A percentile compares a stretch with the other conserved stretches of the same genome.
These are phyloP conservation scores for Papilio protenor DNA, from an alignment of 2,888 invertebrate genomes.

Conservation along the genomic window DNA sequence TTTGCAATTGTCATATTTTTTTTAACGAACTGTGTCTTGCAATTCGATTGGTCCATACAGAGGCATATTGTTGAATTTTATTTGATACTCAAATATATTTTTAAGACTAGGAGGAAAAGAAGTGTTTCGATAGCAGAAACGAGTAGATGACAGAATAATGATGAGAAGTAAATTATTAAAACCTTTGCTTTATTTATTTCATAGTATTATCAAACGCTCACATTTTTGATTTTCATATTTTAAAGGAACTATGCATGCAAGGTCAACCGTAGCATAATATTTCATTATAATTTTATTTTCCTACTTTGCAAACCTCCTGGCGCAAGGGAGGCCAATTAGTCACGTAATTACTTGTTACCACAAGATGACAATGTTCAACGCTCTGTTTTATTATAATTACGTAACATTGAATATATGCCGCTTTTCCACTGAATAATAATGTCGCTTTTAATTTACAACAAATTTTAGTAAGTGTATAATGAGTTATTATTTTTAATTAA, in stretches of 20 bases:
- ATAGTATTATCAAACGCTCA: neutral
- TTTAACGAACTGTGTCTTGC: neutral
- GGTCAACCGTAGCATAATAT: neutral
- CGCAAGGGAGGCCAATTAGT: constrained; percentile 5
- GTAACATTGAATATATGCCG: neutral
- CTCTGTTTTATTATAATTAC: constrained; percentile 31
- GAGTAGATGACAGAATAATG: too few species aligned
- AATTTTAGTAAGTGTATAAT: neutral
- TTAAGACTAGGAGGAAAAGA: too few species aligned
- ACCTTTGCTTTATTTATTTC: too few species aligned
- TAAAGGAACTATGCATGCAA: neutral
- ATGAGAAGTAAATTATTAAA: too few species aligned
- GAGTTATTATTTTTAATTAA: neutral
- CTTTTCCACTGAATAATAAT: neutral
- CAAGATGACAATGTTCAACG: constrained; percentile 36
- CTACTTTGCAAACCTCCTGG: neutral
- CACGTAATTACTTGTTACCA: constrained; percentile 29
- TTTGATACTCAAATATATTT: too few species aligned
- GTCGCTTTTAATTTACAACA: neutral
- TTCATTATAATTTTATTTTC: constrained; percentile 7
- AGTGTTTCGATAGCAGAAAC: too few species aligned
- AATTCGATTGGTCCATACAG: too few species aligned
- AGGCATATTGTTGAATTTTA: too few species aligned
- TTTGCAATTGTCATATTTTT: neutral
- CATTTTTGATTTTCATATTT: neutral